Evolutionary conservation across 1,140 invertebrate genomes (phyloP).

Genomic region (Pararge aegeria): DNA sequence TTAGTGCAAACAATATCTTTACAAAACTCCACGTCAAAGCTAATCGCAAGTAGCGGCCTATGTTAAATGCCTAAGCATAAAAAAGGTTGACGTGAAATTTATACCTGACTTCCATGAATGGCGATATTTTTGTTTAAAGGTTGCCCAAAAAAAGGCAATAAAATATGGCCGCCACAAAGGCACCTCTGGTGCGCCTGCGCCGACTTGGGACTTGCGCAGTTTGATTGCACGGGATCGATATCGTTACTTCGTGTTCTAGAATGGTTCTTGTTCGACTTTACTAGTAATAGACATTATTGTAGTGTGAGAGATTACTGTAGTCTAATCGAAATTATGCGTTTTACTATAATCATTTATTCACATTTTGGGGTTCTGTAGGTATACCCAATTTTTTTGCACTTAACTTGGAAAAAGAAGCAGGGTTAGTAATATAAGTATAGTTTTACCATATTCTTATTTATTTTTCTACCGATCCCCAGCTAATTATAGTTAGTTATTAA

Average conservation of each 20-base stretch:
- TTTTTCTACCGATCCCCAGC: too few relatives aligned
- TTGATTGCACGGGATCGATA: constrained; percentile 41
- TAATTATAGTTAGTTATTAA: too few relatives aligned
- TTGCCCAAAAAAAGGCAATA: constrained; percentile 62
- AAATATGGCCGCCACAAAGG: constrained; percentile 74
- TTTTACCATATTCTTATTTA: too few relatives aligned
- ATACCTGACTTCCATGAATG: constrained; percentile 76
- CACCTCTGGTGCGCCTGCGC: constrained; percentile 67
- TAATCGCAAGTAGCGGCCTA: constrained; percentile 23
- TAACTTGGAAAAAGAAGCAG: too few relatives aligned
- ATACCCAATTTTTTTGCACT: too few relatives aligned
- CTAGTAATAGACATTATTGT: not conserved
- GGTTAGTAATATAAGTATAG: too few relatives aligned
- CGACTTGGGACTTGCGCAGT: constrained; percentile 65
- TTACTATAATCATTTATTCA: too few relatives aligned
- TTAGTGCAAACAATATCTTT: not conserved
- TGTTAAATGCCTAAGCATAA: constrained; percentile 48
- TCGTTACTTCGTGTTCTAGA: constrained; percentile 40
- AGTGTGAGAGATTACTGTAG: not conserved
- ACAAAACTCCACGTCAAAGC: not conserved
- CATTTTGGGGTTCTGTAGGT: too few relatives aligned
- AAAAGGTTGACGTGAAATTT: constrained; percentile 65
- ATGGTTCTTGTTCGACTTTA: not conserved
- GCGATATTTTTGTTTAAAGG: constrained; percentile 68
- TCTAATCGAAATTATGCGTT: too few relatives aligned